Conservation (phyloP, 2,797 vertebrate species). For the Mareca strepera region DNA sequence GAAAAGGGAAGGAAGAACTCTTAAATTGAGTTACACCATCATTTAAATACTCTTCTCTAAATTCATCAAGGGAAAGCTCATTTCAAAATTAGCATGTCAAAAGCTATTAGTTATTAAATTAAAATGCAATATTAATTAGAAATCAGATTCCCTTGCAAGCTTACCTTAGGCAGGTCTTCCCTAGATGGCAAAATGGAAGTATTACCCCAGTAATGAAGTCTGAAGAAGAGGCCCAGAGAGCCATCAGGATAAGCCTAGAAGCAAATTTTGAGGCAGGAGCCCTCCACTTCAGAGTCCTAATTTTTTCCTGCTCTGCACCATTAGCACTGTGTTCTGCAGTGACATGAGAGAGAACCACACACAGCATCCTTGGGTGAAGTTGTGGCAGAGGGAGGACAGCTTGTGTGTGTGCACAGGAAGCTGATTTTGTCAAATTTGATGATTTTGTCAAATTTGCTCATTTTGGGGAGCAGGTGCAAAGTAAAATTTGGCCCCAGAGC, state of each 20-base stretch:
- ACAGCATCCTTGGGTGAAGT: not conserved
- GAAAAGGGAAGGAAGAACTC: not conserved
- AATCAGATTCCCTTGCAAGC: slow-evolving; percentile 33
- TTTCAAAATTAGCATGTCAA: slow-evolving; percentile 44
- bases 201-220: not conserved
- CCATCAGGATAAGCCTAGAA: not conserved
- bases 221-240: not conserved
- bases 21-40: not conserved
- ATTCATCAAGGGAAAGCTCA: slow-evolving; percentile 47
- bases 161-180: slow-evolving; percentile 12
- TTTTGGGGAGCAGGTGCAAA: rapidly evolving
- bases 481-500: not conserved
- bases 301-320: not conserved
- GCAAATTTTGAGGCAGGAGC: not conserved
- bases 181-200: not conserved
- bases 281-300: not conserved
- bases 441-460: not conserved
- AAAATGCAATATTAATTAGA: slow-evolving; percentile 60
- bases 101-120: slow-evolving; percentile 53
- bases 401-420: not conserved
- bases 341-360: not conserved
- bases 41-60: slow-evolving; percentile 50
- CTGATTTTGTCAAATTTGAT: no score
- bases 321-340: not conserved
- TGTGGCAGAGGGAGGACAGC: not conserved